Percentiles rank a stretch among this genome's conserved stretches.
phyloP scores from a whole-genome alignment of 2,888 invertebrate species.

The Ephialtes manifestator region DNA sequence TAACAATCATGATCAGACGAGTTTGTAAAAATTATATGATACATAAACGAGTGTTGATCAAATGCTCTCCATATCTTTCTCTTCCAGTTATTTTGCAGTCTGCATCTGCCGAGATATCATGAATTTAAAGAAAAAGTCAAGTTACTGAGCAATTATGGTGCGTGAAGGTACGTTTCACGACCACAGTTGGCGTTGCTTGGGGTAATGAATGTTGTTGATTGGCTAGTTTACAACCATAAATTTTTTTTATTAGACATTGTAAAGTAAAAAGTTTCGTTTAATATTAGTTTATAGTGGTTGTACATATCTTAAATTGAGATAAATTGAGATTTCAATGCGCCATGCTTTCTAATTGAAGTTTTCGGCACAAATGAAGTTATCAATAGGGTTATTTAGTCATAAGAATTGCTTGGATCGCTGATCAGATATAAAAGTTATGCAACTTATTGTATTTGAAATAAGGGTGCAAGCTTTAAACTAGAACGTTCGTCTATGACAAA shows the following conservation, averaged over 20 bases:
- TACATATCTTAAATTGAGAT: too few species aligned
- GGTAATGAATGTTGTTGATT: not conserved
- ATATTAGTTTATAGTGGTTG: not conserved
- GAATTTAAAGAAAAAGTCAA: not conserved
- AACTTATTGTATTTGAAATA: too few species aligned
- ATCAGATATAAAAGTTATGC: too few species aligned
- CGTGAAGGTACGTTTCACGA: not conserved
- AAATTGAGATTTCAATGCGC: not conserved
- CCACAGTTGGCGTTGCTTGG: not conserved
- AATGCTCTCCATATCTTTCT: not conserved
- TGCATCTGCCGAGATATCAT: not conserved
- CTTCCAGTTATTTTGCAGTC: not conserved
- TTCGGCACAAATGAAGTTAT: too few species aligned
- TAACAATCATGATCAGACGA: slow-evolving; percentile 11
- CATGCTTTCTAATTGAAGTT: too few species aligned
- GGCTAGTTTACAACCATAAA: not conserved
- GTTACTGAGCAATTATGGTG: not conserved
- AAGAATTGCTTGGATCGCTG: too few species aligned
- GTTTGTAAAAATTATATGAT: slow-evolving; percentile 30
- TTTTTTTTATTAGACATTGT: not conserved
- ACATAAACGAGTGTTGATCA: slow-evolving; percentile 8
- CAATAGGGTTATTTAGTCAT: too few species aligned
- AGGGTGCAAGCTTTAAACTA: too few species aligned
- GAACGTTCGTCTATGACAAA: too few species aligned
- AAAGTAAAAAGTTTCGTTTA: not conserved